phyloP scores from a whole-genome alignment of 2,888 invertebrate genomes.

The Rutpela maculata region DNA sequence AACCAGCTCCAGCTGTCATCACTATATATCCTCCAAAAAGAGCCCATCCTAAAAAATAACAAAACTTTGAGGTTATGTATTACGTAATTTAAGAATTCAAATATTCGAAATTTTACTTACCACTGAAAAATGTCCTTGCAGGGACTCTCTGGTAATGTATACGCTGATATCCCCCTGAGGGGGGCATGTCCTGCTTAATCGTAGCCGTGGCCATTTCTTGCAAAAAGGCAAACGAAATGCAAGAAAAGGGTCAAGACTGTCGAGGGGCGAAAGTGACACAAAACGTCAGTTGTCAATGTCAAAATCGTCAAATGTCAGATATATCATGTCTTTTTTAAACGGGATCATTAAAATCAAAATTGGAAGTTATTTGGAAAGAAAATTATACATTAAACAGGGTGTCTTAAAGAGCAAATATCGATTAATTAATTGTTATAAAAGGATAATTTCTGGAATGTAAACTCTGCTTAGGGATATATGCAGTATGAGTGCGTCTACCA shows the following conservation, averaged over 20 bases:
- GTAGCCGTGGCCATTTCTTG: constrained; percentile 53
- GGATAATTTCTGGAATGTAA: constrained; percentile 8
- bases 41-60: constrained; percentile 76
- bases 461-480: background rate
- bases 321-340: constrained; percentile 15
- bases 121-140: constrained; percentile 82
- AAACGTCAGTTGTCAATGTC: background rate
- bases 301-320: constrained; percentile 8
- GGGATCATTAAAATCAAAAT: constrained; percentile 10
- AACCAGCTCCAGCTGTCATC: constrained; percentile 77
- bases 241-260: background rate
- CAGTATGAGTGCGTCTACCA: constrained; percentile 22
- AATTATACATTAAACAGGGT: background rate
- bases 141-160: constrained; percentile 84
- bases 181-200: constrained; percentile 92
- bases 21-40: constrained; percentile 79
- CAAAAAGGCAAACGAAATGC: background rate
- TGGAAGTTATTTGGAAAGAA: constrained; percentile 17
- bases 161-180: constrained; percentile 90
- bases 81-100: constrained; percentile 30
- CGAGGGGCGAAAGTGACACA: background rate
- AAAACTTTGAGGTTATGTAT: constrained; percentile 48
- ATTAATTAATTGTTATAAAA: background rate
- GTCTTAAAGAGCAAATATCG: background rate
- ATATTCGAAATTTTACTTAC: constrained; percentile 71